Percentiles rank a stretch among this genome's conserved stretches.
Evolutionary conservation across 2,888 invertebrate genomes (phyloP).

Genomic region (Drosophila birchii): DNA sequence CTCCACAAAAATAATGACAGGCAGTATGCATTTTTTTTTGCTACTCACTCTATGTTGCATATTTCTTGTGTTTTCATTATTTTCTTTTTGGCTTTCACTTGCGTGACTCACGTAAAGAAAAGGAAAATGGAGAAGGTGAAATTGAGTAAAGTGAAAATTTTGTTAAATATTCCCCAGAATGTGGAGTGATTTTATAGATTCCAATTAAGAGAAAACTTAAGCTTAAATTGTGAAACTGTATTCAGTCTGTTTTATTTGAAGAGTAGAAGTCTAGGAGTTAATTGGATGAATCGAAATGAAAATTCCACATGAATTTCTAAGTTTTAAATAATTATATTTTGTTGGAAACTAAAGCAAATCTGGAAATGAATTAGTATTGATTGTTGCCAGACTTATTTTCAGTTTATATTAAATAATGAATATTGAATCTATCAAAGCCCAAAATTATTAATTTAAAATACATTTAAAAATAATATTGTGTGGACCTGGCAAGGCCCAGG

Average conservation of each 20-base stretch:
- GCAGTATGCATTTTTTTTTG: constrained; percentile 44
- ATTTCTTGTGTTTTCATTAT: background rate
- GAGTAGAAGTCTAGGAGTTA: background rate
- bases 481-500: background rate
- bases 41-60: constrained; percentile 14
- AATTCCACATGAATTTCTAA: background rate
- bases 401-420: background rate
- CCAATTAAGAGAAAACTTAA: constrained; percentile 17
- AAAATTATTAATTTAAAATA: background rate
- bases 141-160: constrained; percentile 30
- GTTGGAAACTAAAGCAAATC: background rate
- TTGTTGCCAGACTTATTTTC: background rate
- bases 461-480: background rate
- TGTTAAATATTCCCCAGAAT: constrained; percentile 15
- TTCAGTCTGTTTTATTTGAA: background rate
- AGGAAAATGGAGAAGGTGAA: background rate
- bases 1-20: constrained; percentile 70
- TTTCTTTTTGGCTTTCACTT: constrained; percentile 19
- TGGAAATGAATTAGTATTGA: background rate
- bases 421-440: background rate
- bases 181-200: constrained; percentile 20
- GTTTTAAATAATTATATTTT: background rate
- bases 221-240: background rate
- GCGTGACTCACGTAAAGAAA: constrained; percentile 42
- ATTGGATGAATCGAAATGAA: background rate